A percentile compares a stretch with the other conserved stretches of the same genome.
These are phyloP conservation scores for Conger conger DNA, from an alignment of 2,113 vertebrate genomes.

Conservation along the genomic window DNA sequence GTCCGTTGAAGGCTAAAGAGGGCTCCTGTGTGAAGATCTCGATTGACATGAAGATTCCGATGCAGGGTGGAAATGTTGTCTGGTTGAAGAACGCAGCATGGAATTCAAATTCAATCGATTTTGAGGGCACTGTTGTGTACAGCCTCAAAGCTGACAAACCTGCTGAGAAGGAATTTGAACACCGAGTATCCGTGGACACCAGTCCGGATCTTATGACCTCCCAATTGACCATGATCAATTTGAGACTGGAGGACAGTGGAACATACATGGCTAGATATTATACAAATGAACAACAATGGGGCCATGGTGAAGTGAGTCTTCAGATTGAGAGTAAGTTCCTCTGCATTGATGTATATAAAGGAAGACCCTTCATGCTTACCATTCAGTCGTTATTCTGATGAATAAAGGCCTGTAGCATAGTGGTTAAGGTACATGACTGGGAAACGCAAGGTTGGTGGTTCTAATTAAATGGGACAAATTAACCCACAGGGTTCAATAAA, in stretches of 20 bases:
- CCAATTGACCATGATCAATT: constrained; percentile 46
- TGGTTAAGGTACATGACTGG: too few species aligned
- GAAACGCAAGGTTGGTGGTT: too few species aligned
- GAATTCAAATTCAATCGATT: fast-evolving
- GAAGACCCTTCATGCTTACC: neutral
- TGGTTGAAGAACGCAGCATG: constrained; percentile 56
- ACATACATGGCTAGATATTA: constrained; percentile 48
- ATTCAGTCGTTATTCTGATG: neutral
- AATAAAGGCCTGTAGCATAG: too few species aligned
- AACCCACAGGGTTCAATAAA: too few species aligned
- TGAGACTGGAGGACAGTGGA: constrained; percentile 52
- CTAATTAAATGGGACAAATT: too few species aligned
- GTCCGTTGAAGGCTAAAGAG: neutral
- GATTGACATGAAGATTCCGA: fast-evolving
- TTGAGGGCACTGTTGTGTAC: constrained; percentile 40
- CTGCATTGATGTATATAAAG: too few species aligned
- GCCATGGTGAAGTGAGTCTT: neutral
- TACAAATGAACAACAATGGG: neutral
- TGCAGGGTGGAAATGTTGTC: fast-evolving
- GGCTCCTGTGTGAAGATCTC: constrained; percentile 58
- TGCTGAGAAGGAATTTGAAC: constrained; percentile 28
- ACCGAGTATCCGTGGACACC: constrained; percentile 39
- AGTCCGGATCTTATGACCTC: fast-evolving
- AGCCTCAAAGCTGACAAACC: fast-evolving
- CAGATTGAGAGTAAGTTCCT: constrained; percentile 47